Evolutionary conservation across 2,113 vertebrate genomes (phyloP).

Genomic region (Sakesphorus luctuosus): DNA sequence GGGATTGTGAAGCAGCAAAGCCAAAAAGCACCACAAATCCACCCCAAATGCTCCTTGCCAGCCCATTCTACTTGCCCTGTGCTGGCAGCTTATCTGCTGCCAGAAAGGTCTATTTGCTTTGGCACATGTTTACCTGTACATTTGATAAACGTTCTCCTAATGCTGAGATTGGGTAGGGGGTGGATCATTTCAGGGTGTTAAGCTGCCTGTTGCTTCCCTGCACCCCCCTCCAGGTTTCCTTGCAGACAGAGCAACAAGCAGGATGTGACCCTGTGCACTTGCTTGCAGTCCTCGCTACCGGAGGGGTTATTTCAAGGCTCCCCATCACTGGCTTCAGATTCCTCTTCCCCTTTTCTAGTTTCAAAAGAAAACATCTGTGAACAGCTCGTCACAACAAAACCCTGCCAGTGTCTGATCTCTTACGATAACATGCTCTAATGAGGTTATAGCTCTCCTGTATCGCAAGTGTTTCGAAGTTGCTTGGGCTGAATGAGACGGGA

Average conservation of each 20-base stretch:
- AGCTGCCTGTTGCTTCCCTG: neutral
- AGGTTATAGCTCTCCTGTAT: constrained; percentile 62
- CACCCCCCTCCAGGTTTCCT: neutral
- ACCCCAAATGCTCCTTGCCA: rapidly evolving
- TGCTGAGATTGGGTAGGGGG: neutral
- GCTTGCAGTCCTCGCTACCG: neutral
- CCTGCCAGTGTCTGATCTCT: constrained; percentile 50
- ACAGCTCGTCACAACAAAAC: neutral
- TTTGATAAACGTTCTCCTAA: rapidly evolving
- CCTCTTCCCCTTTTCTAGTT: constrained; percentile 40
- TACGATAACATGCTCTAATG: constrained; percentile 53
- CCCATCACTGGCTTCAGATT: neutral
- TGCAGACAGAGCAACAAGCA: rapidly evolving
- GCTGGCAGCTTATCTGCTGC: neutral
- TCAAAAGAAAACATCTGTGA: constrained; percentile 51
- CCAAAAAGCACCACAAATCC: neutral
- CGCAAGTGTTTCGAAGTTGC: neutral
- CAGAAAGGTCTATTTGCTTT: neutral
- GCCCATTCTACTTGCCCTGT: rapidly evolving
- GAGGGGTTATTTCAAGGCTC: neutral
- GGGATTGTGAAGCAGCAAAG: neutral
- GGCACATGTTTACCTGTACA: rapidly evolving
- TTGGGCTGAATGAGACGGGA: neutral
- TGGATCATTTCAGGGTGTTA: neutral
- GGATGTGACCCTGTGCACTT: neutral